Evolutionary conservation across 2,113 vertebrate species (phyloP).

Genomic region (Oxygymnocypris stewartii): DNA sequence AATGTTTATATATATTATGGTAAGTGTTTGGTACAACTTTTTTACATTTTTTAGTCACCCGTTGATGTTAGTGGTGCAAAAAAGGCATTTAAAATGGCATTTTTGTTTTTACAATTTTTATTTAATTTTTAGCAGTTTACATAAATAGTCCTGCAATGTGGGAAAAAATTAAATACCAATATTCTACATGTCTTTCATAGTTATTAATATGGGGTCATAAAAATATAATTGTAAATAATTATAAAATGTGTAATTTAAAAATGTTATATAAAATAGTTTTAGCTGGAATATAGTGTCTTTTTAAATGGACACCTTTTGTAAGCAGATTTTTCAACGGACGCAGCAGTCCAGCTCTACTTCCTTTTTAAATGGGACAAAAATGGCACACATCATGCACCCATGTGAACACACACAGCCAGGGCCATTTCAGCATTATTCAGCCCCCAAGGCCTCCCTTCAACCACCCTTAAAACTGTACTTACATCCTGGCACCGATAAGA

Average conservation of each 20-base stretch:
- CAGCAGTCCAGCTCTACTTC: neutral
- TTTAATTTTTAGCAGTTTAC: neutral
- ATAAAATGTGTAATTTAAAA: neutral
- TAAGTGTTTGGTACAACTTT: too few species aligned
- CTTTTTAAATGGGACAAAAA: neutral
- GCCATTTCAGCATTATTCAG: constrained; percentile 8
- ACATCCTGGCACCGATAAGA: constrained; percentile 18
- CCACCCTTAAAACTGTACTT: constrained; percentile 6
- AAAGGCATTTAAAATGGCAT: too few species aligned
- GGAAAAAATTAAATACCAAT: neutral
- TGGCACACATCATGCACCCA: neutral
- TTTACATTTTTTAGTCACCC: neutral
- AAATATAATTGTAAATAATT: neutral
- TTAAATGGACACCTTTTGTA: neutral
- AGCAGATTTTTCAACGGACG: neutral
- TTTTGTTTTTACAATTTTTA: too few species aligned
- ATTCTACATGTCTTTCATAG: neutral
- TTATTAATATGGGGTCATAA: neutral
- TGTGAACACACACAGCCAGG: neutral
- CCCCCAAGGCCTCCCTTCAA: neutral
- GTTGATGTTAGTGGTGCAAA: neutral
- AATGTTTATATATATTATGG: too few species aligned
- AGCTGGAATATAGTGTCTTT: neutral
- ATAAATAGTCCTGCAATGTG: neutral
- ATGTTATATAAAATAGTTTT: neutral